Evolutionary conservation across 2,797 vertebrate genomes (phyloP), one percentile per base, ranked within the genome.

Genomic region (Semaprochilodus insignis): DNA sequence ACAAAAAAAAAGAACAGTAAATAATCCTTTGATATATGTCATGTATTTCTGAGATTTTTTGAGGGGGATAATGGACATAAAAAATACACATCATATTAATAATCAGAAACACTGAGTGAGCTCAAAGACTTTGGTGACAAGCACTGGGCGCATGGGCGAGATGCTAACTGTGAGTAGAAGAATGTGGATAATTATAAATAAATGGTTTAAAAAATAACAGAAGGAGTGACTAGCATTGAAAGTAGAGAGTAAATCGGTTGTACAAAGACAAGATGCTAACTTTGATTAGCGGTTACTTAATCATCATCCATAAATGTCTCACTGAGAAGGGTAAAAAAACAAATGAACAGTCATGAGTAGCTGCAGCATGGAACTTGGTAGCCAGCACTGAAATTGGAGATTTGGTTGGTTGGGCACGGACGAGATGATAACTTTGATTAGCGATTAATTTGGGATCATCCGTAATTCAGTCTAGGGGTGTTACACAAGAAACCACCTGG

Each of bases 401-500:
- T 31, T 51, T 19, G 75, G 34, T 27, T 48, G 59, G 59, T 17
- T 44, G 31, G 34, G 16, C 72, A 31, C 0, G 36, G 36, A 5
- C 1, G 8, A 48, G 23, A 36, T 31, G 73, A 36, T 14, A 17
- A 25, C 8, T 59, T 34, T 74, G 54, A 40, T 75, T 59, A 60
- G 73, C 6, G 19, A 75, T 75, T 60, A 75, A 60, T 59, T 34
- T 44, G n/a, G 25, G 36, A 60, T 76, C 54, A 31, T 69, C 60
- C 6, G 4, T 57, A 66, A 60, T 62, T 70, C 65, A 51, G 63
- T 82, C 40, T 75, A 21, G 6, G 15, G 36, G 66, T 52, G 63
- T 63, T 77, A 71, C 27, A 62, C 48, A 75, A 77, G 59, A 63
- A 54, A 71, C 65, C 69, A n/a, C 31, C 59, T 40, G 48, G 8